A percentile compares a stretch with the other conserved stretches of the same genome.
phyloP scores from a whole-genome alignment of 2,797 vertebrate species.

The Ciconia nigra region DNA sequence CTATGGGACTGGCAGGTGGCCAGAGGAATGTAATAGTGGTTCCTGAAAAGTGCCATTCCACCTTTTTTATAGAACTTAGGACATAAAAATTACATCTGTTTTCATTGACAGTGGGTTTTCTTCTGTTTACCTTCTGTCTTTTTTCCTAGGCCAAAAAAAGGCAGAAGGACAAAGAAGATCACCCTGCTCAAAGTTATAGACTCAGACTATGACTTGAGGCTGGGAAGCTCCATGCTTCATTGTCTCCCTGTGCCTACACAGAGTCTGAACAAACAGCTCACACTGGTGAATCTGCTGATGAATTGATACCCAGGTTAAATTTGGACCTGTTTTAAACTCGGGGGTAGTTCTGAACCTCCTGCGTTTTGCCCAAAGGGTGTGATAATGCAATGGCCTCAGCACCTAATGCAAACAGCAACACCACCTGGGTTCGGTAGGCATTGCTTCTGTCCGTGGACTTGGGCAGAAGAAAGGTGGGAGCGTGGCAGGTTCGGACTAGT shows the following conservation, averaged over 20 bases:
- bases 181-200: background rate
- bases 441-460: background rate
- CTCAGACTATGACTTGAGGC: background rate
- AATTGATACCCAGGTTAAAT: background rate
- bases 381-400: background rate
- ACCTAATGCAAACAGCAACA: too few relatives aligned
- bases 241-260: background rate
- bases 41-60: background rate
- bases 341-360: background rate
- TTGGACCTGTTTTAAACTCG: background rate
- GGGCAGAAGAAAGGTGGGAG: background rate
- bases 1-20: background rate
- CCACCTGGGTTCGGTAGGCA: fast-evolving
- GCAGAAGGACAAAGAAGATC: background rate
- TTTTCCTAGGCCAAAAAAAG: background rate
- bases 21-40: background rate
- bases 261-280: background rate
- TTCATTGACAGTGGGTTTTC: background rate
- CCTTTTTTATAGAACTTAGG: background rate
- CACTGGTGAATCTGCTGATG: background rate
- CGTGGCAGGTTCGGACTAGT: background rate
- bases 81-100: background rate
- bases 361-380: background rate
- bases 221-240: background rate
- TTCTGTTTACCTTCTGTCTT: background rate